Evolutionary conservation across 1,140 invertebrate species (phyloP), one percentile per base, ranked within the genome.

Genomic region (Drepana arcuata): DNA sequence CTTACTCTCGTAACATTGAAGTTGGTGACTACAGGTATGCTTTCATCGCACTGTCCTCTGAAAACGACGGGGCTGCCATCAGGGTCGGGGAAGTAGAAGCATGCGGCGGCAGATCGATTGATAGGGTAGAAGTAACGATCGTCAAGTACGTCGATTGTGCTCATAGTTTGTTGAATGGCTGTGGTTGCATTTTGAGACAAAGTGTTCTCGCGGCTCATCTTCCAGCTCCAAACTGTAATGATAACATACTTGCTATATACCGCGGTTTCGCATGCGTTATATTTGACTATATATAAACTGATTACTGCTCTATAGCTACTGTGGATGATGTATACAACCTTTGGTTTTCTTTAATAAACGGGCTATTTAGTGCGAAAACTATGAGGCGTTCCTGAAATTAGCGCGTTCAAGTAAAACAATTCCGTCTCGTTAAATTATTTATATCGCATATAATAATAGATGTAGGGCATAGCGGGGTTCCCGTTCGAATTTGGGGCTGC

Each of bases 141-240:
- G 36, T 65, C 48, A 1, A 71, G 24, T 0, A 63, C 59, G 3
- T 54, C 23, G 9, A 65, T 26, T 1, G 24, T 31, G n/a, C 41
- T 41, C 0, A 68, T 35, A 2, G 45, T 32, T 6, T 27, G 2
- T 7, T 63, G 45, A 1, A 71, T 63, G 2, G 28, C 40, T 0
- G 16, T 16, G n/a, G 28, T 39, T 2, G 64, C 52, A 3, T 3
- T 7, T 1, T 18, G 18, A 2, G 54, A 24, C 4, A 71, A 29
- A 14, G 36, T 33, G 10, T 45, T 48, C 1, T 39, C 31, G 5
- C 60, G 43, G 18, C 60, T 58, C 9, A 67, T 32, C 16, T 67
- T 70, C 66, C 66, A 70, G 11, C 57, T 64, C 46, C 42, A 66
- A 14, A 70, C 66, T 70, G 41, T 11, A 46, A 50, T 3, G 9